A percentile compares a stretch with the other conserved stretches of the same genome.
These are phyloP conservation scores for Leptopterna dolabrata DNA, from an alignment of 2,888 invertebrate species.

Conservation along the genomic window DNA sequence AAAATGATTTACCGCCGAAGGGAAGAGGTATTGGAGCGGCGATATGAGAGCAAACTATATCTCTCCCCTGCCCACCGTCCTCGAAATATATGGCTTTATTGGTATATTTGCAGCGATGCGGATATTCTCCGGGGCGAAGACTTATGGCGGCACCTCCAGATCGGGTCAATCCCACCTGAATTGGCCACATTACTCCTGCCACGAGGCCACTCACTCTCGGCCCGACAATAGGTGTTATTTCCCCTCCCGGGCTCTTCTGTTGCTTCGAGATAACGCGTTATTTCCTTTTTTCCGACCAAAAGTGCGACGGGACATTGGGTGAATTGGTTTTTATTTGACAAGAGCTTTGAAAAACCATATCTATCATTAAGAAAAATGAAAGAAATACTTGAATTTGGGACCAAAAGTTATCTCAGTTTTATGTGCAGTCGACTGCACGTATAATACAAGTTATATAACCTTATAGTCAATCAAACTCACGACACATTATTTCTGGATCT, in stretches of 20 bases:
- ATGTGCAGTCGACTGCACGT: too few relatives aligned
- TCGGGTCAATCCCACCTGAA: constrained; percentile 55
- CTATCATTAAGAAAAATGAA: too few relatives aligned
- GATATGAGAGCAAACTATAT: constrained; percentile 50
- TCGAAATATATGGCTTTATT: constrained; percentile 51
- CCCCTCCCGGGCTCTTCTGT: constrained; percentile 12
- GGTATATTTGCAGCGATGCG: constrained; percentile 51
- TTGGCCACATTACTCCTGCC: constrained; percentile 49
- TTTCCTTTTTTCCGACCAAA: neutral
- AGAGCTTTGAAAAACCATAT: neutral
- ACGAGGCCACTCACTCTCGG: constrained; percentile 37
- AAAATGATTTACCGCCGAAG: constrained; percentile 42
- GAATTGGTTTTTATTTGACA: neutral
- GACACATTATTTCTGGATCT: too few relatives aligned
- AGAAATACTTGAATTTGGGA: too few relatives aligned
- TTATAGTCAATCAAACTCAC: too few relatives aligned
- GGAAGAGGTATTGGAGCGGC: constrained; percentile 24
- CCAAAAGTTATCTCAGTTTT: too few relatives aligned
- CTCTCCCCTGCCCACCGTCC: constrained; percentile 21
- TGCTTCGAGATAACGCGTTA: constrained; percentile 38
- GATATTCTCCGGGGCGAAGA: constrained; percentile 42
- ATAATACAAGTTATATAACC: too few relatives aligned
- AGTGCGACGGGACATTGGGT: neutral
- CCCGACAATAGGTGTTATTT: constrained; percentile 29
- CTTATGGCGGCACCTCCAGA: constrained; percentile 40